A percentile compares a stretch with the other conserved stretches of the same genome.
These are phyloP conservation scores for Drosophila novamexicana DNA, from an alignment of 1,140 invertebrate genomes.

Conservation along the genomic window DNA sequence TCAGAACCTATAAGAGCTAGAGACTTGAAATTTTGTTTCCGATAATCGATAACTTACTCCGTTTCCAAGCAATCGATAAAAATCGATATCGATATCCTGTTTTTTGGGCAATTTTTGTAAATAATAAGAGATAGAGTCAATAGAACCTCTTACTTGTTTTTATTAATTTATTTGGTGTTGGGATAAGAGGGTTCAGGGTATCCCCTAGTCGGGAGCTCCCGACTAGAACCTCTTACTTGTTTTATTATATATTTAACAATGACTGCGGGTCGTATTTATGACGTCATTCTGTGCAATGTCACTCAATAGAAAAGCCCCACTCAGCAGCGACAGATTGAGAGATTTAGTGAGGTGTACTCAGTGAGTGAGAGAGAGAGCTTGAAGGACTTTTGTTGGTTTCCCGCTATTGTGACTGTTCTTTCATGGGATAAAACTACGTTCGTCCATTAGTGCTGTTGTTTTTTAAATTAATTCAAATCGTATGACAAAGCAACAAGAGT, in stretches of 20 bases:
- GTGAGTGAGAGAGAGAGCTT: not conserved
- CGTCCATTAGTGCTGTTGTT: conserved; percentile 46
- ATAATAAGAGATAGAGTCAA: too few species aligned
- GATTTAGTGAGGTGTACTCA: not conserved
- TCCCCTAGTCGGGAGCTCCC: too few species aligned
- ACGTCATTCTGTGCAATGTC: conserved; percentile 64
- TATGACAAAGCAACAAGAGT: conserved; percentile 67
- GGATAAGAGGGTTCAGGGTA: too few species aligned
- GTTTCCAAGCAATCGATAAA: too few species aligned
- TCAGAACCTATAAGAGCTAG: too few species aligned
- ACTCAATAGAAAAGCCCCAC: conserved; percentile 37
- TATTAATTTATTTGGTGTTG: too few species aligned
- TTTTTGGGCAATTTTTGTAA: too few species aligned
- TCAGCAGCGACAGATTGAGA: conserved; percentile 9
- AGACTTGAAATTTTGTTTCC: too few species aligned
- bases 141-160: too few species aligned
- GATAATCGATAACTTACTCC: too few species aligned
- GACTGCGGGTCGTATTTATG: conserved; percentile 36
- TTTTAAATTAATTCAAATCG: conserved; percentile 78
- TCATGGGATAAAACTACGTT: conserved; percentile 49
- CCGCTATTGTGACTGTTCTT: conserved; percentile 36
- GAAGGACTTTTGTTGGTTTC: not conserved
- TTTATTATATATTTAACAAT: conserved; percentile 53
- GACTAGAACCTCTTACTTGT: too few species aligned
- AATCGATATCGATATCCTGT: too few species aligned